Evolutionary conservation across 2,888 invertebrate genomes (phyloP).

Genomic region (Acanthoscelides obtectus): DNA sequence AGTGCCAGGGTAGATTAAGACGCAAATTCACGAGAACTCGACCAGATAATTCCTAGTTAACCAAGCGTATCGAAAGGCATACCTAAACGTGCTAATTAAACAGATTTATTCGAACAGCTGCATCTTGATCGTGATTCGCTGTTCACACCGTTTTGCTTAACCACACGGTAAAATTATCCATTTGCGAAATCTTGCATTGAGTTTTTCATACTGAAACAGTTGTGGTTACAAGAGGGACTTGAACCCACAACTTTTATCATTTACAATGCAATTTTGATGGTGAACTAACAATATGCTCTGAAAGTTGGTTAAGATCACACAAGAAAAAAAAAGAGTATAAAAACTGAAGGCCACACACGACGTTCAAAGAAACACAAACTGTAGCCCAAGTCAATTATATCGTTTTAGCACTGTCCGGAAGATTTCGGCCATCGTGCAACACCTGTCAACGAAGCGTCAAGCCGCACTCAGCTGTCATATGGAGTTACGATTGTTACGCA

Average conservation of each 20-base stretch:
- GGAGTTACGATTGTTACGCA: background rate
- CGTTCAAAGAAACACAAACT: background rate
- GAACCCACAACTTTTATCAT: too few relatives aligned
- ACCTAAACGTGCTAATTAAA: background rate
- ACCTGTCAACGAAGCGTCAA: background rate
- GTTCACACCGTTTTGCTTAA: background rate
- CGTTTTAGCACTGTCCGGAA: background rate
- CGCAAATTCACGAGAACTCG: background rate
- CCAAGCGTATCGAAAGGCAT: background rate
- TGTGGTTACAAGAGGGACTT: too few relatives aligned
- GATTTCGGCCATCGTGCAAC: background rate
- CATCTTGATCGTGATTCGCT: background rate
- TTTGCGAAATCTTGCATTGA: too few relatives aligned
- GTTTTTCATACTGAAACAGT: too few relatives aligned
- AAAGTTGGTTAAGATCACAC: too few relatives aligned
- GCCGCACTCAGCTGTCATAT: background rate
- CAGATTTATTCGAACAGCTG: background rate
- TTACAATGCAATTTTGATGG: too few relatives aligned
- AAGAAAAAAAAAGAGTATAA: too few relatives aligned
- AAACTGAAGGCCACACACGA: background rate
- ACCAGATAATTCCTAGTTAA: background rate
- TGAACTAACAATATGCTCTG: too few relatives aligned
- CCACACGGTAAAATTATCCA: too few relatives aligned
- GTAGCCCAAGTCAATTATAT: background rate
- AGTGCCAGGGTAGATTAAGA: background rate